Evolutionary conservation across 2,888 invertebrate species (phyloP), one percentile per base, ranked within the genome.

Genomic region (Esperia sulphurella): DNA sequence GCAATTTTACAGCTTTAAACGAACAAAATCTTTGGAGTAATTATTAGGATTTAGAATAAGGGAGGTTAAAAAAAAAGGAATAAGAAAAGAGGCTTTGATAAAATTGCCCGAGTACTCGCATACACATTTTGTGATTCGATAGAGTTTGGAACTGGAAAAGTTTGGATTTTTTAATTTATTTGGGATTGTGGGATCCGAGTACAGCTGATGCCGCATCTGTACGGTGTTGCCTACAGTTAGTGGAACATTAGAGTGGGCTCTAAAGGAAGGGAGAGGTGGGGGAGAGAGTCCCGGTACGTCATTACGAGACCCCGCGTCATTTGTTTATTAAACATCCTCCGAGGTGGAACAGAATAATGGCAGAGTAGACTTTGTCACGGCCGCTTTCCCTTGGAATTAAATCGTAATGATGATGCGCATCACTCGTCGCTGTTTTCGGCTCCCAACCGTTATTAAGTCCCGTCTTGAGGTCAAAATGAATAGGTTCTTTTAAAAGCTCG

Each of bases 281-380:
- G 70, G 73, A 69, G 68, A 71, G 67, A 67, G 66, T 63, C 71
- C 68, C 73, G 68, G 71, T 68, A 70, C 79, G 75, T 81, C 84
- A 82, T 86, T 82, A 81, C 75, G 71, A 72, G 67, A 73, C 71
- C 81, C 79, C 79, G 81, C 83, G 79, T 86, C 86, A 86, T 87
- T 86, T 86, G 87, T 86, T 86, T 86, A 86, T 85, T 83, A 87
- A 87, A 83, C 85, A 83, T 80, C 82, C 83, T 79, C 75, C 75
- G 79, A 84, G 84, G 83, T 83, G 82, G 84, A 85, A 86, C 81
- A 74, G 76, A 80, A 86, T 87, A 88, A 88, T 87, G 83, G 84
- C 71, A 68, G 63, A 69, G 75, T 72, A 79, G 86, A 84, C 83
- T 83, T 85, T 83, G 86, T 83, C 84, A 81, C 75, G 82, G 78